Evolutionary conservation across 1,140 invertebrate genomes (phyloP).

Genomic region (Vollenhovia emeryi): DNA sequence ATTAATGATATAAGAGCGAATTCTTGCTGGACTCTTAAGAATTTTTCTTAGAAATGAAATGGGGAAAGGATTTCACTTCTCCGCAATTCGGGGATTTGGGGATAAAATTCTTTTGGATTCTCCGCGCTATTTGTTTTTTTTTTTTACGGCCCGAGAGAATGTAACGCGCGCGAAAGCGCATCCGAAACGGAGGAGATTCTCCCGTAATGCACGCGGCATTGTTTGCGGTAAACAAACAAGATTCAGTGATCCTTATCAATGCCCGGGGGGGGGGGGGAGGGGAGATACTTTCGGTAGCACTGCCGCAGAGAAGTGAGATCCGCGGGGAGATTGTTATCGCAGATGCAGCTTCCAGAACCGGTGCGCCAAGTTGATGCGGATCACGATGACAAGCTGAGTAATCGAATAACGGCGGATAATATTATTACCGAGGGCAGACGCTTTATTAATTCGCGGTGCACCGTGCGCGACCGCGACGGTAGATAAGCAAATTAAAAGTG

Average conservation of each 20-base stretch:
- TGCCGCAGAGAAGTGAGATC: neutral
- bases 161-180: neutral
- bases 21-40: no score
- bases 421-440: neutral
- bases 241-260: slow-evolving; percentile 1
- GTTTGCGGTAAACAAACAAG: neutral
- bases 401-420: slow-evolving; percentile 30
- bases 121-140: no score
- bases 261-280: no score
- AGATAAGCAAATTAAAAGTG: neutral
- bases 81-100: no score
- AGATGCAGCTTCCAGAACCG: neutral
- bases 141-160: neutral
- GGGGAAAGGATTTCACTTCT: no score
- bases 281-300: no score
- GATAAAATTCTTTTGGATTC: no score
- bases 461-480: neutral
- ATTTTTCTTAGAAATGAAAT: no score
- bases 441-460: neutral
- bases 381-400: neutral
- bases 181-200: neutral
- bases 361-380: neutral
- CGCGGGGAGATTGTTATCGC: slow-evolving; percentile 14
- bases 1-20: no score
- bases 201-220: neutral